These are phyloP conservation scores for Dendrocincla tyrannina DNA, from an alignment of 2,797 vertebrate species.

Conservation along the genomic window DNA sequence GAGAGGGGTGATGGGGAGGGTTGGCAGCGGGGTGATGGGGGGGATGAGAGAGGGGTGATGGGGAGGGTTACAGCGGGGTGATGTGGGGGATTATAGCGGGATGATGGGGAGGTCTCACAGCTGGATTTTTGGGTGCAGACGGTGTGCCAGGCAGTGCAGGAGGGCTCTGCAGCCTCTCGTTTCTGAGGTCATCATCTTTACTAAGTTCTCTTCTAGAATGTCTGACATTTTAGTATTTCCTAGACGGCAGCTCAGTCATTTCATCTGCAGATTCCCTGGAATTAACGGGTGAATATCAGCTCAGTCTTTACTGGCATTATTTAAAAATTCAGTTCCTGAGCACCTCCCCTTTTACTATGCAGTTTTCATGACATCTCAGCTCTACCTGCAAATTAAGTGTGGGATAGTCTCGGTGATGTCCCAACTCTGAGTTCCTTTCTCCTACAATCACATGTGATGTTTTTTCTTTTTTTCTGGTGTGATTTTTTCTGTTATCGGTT, in stretches of 20 bases:
- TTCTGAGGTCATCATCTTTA: accelerated
- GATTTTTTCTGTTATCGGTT: not conserved
- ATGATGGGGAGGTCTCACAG: too few relatives aligned
- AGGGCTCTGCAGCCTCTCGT: not conserved
- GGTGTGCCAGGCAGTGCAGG: not conserved
- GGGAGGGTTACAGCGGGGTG: not conserved
- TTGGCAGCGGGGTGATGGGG: too few relatives aligned
- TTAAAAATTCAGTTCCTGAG: not conserved
- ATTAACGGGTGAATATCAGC: not conserved
- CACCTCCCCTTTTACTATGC: not conserved
- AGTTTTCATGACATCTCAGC: not conserved
- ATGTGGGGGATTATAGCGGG: too few relatives aligned
- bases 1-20: too few relatives aligned
- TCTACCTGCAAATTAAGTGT: not conserved
- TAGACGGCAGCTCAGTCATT: not conserved
- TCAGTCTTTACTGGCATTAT: not conserved
- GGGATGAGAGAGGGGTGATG: too few relatives aligned
- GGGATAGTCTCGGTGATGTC: not conserved
- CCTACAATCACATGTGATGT: not conserved
- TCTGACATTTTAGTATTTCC: not conserved
- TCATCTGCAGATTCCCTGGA: not conserved
- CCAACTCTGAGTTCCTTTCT: not conserved
- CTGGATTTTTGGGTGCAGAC: accelerated
- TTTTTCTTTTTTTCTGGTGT: not conserved
- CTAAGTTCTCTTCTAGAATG: not conserved